Conservation (phyloP, 2,113 vertebrate species). For the Heptranchias perlo region DNA sequence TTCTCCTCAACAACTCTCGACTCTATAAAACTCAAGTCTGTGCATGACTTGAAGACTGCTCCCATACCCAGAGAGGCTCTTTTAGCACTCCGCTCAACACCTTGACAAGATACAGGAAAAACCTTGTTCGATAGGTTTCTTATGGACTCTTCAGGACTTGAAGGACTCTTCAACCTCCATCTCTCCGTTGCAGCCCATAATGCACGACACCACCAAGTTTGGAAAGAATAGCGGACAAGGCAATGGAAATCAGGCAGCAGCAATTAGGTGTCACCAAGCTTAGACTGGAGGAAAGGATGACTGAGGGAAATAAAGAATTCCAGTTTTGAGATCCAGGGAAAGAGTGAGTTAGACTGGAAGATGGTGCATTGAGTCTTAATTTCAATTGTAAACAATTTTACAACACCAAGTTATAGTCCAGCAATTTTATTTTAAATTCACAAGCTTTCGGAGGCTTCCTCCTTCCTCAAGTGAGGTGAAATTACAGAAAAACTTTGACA, state of each 20-base stretch:
- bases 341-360: too few relatives aligned
- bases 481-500: too few relatives aligned
- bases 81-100: neutral
- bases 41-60: neutral
- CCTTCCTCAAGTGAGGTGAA: too few relatives aligned
- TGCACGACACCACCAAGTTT: neutral
- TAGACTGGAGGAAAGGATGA: neutral
- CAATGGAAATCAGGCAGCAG: neutral
- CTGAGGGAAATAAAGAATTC: neutral
- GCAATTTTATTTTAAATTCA: too few relatives aligned
- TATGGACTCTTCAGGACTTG: too few relatives aligned
- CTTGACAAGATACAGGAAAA: neutral
- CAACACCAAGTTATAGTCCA: too few relatives aligned
- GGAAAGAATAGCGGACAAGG: neutral
- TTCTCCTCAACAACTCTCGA: neutral
- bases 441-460: too few relatives aligned
- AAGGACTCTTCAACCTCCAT: too few relatives aligned
- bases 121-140: neutral
- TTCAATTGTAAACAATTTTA: too few relatives aligned
- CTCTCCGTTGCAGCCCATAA: neutral
- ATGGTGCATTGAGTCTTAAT: too few relatives aligned
- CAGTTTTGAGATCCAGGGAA: too few relatives aligned
- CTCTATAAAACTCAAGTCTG: neutral
- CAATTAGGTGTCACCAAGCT: neutral
- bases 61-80: neutral